Conservation (phyloP, 2,113 vertebrate species). For the Leptodactylus fuscus region DNA sequence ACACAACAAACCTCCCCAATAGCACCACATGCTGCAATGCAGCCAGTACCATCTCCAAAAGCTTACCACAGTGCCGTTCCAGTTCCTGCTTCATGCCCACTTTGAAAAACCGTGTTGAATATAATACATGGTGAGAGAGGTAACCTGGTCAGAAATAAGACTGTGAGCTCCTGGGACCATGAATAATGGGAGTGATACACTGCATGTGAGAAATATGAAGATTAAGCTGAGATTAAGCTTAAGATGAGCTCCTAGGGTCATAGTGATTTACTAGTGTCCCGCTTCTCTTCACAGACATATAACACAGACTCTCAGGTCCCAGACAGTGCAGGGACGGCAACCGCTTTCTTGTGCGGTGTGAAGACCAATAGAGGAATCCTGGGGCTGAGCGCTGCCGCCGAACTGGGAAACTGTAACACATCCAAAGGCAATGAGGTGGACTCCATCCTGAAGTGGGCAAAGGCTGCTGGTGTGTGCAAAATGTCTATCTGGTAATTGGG, state of each 20-base stretch:
- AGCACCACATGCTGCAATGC: no score
- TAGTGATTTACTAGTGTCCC: neutral
- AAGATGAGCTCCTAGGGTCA: neutral
- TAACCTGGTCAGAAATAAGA: no score
- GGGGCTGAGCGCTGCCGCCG: conserved; percentile 44
- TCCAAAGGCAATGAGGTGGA: conserved; percentile 52
- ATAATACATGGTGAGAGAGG: no score
- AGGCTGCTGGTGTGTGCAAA: conserved; percentile 46
- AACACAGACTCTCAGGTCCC: conserved; percentile 59
- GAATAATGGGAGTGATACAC: neutral
- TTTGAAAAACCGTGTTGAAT: no score
- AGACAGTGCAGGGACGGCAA: conserved; percentile 59
- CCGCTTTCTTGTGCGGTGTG: conserved; percentile 55
- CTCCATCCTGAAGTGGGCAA: conserved; percentile 60
- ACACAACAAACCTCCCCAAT: no score
- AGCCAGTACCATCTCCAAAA: no score
- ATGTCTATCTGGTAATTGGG: no score
- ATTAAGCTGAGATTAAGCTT: neutral
- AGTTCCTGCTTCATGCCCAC: no score
- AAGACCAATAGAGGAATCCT: conserved; percentile 54
- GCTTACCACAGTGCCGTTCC: no score
- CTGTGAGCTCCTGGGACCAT: no score
- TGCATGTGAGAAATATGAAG: neutral
- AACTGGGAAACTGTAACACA: conserved; percentile 33
- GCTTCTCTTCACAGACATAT: conserved; percentile 39